Base-by-base conservation (phyloP, 1,140 invertebrate genomes). In the Medauroidea extradentata region DNA sequence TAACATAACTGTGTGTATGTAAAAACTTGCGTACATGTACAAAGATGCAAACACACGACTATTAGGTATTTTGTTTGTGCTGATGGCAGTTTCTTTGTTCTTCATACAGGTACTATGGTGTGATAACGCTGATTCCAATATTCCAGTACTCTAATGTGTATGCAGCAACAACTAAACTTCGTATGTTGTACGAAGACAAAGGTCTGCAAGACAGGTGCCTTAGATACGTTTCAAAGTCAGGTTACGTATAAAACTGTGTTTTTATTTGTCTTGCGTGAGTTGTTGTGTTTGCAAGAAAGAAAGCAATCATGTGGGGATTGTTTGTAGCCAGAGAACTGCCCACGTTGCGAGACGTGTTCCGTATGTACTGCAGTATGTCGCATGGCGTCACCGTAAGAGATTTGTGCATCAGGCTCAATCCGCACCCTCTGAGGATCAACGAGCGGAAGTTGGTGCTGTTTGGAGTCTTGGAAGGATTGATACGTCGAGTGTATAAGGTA, bases 101-200 rank as follows among this genome's bases (percentile, higher is more conserved):
- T 44, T 5, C 14, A 43, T 75, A 24, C 63, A 85, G 85, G 43
- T 85, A 88, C 74, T 89, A 87, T 65, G 82, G 87, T 66, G 85
- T 93, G 2, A 86, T 89, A 13, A 83, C 87, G 16, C 72, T 98
- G 23, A 86, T 96, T 52, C 91, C 94, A 8, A 87, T 98, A 64
- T 89, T 98, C 66, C 93, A 93, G 72, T 98, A 97, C 74, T 89
- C 90, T 61, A 97, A 97, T 75, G 87, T 95, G 61, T 98, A 97
- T 74, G 86, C 90, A 50, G 85, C 87, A 11, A 96, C 93, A 3
- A 85, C 91, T n/a, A 85, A 87, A 67, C 80, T 96, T 1, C 85
- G 85, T 63, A 78, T 84, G 44, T 74, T 93, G 4, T 84, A 85
- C 21, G 82, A 85, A 56, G 85, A 92, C 70, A 67, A 69, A 19